A percentile compares a stretch with the other conserved stretches of the same genome.
phyloP scores from a whole-genome alignment of 2,888 invertebrate species.

The Habroteleia sp. region DNA sequence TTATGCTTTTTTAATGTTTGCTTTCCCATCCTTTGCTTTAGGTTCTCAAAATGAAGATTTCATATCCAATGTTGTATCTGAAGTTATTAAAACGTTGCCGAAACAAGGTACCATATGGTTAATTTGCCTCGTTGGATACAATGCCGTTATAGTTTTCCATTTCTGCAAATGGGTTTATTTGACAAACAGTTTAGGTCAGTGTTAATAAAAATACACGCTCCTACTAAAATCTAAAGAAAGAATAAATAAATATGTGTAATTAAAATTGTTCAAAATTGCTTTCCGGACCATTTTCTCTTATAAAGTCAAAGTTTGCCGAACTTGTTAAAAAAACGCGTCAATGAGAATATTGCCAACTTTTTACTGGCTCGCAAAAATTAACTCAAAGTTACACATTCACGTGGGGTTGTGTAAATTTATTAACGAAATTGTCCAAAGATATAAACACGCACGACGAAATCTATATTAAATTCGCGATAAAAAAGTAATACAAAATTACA shows the following conservation, averaged over 20 bases:
- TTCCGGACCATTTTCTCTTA: too few relatives aligned
- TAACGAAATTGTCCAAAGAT: constrained; percentile 3
- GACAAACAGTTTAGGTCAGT: constrained; percentile 69
- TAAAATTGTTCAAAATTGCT: too few relatives aligned
- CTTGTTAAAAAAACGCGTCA: too few relatives aligned
- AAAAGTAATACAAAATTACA: constrained; percentile 33
- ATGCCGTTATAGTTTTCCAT: constrained; percentile 66
- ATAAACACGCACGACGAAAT: constrained; percentile 14
- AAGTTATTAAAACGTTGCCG: background rate
- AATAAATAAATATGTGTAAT: too few relatives aligned
- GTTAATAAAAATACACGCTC: too few relatives aligned
- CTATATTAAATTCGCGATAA: constrained; percentile 14
- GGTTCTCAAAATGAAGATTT: background rate
- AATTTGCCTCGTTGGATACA: constrained; percentile 67
- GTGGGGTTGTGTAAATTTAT: constrained; percentile 9
- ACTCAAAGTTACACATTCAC: too few relatives aligned
- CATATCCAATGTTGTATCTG: background rate
- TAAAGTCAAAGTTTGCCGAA: too few relatives aligned
- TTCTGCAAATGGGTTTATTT: constrained; percentile 66
- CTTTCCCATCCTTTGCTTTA: too few relatives aligned
- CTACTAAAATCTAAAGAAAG: too few relatives aligned
- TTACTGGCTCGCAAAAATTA: too few relatives aligned
- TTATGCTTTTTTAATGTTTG: too few relatives aligned
- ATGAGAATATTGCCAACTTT: too few relatives aligned
- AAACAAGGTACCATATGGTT: constrained; percentile 43